Evolutionary conservation across 2,797 vertebrate species (phyloP), one percentile per base, ranked within the genome.

Genomic region (Anguilla marmorata): DNA sequence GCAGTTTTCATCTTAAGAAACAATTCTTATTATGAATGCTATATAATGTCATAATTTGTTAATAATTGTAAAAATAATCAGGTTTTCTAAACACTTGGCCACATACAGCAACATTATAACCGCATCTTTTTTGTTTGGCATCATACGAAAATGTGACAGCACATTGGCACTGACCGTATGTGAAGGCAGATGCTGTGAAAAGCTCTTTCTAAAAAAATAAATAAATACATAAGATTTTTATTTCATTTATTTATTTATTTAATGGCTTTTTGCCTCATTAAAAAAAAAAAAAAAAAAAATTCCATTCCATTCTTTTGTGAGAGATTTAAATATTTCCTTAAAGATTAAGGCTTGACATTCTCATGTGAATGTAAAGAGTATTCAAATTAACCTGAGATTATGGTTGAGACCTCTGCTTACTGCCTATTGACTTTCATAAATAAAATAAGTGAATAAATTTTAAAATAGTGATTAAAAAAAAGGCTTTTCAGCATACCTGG

Each of bases 361-460:
- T 27, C 41, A 30, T 56, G 66, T 52, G 69, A 88, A 87, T 79
- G 27, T 84, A 87, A 58, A 54, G 52, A n/a, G 84, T 87, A 84
- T 88, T 72, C 79, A 84, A 87, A 88, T 88, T 80, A 91, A 9
- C 85, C 0, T 14, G 80, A 52, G 66, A 88, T 84, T 79, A 63
- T 60, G 33, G 79, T 14, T 63, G 12, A 83, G n/a, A 85, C 74
- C 86, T 84, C 52, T 41, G 86, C 85, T 90, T 87, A 90, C 89
- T 79, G 82, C 89, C 52, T 50, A 58, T 88, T 60, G 52, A 37
- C 37, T 88, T 52, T 4, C 41, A 33, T 88, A 3, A 24, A 63
- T 66, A 79, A 60, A 45, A 85, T 72, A 30, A 82, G 41, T 24
- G 41, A 19, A 80, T 45, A 74, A 0, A 41, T 80, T 14, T 27